Evolutionary conservation across 2,888 invertebrate species (phyloP), one percentile per base, ranked within the genome.

Genomic region (Luperina nickerlii): DNA sequence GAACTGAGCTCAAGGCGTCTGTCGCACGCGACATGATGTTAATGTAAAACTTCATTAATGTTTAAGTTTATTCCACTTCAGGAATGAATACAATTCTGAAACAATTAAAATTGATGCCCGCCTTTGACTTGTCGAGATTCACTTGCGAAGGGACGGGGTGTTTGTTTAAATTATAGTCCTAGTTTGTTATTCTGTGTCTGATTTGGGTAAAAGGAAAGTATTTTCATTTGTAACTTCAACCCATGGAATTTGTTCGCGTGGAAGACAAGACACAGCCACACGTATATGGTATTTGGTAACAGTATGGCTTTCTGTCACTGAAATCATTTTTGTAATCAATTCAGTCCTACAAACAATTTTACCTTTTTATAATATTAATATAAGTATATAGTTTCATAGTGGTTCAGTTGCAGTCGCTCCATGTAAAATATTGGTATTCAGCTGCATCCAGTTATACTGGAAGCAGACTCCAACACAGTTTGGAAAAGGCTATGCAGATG

Each of bases 1-100:
- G 87, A 85, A 84, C 85, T 88, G 87, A 89, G 87, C 83, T 84
- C 83, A 90, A 91, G 90, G 90, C 87, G 90, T 90, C 87, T 88
- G 86, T 83, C 80, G 86, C 90, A 90, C 91, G 89, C 85, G 84
- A 90, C 84, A 84, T 82, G 78, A 84, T 74, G 78, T 84, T 85
- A 84, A 82, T 87, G 90, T 83, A 88, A 83, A 89, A 89, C 84
- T 84, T 72, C 78, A 87, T 88, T 89, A 83, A 81, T 83, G 86
- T 87, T 79, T 62, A 81, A 85, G 81, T 87, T 84, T 82, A 82
- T 86, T 83, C 78, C 77, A 76, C 38, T 66, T 66, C 7, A 81
- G 80, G 82, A 83, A 84, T 85, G 83, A 85, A 77, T 78, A 82
- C 81, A 87, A 86, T 89, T 84, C 81, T 69, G 81, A 69, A 78